phyloP scores from a whole-genome alignment of 2,888 invertebrate species.

The Craniophora ligustri region DNA sequence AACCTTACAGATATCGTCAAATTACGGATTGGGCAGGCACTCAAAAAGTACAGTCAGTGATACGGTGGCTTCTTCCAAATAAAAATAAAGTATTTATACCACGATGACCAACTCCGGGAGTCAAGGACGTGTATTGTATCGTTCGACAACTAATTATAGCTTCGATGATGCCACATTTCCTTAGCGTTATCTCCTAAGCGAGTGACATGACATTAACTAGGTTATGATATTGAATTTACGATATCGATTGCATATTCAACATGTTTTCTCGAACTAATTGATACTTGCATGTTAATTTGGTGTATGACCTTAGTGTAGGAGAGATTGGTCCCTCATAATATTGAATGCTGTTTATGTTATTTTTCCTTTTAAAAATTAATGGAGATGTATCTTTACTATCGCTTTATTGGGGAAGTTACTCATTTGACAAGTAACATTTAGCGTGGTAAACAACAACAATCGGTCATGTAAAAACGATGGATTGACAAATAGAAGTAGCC shows the following conservation, averaged over 20 bases:
- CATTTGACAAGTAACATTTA: too few species aligned
- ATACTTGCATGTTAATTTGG: slow-evolving; percentile 17
- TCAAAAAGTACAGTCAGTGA: slow-evolving; percentile 1
- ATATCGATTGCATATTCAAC: slow-evolving; percentile 19
- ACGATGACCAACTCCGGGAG: slow-evolving; percentile 29
- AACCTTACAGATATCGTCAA: slow-evolving; percentile 3
- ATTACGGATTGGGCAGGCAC: slow-evolving; percentile 15
- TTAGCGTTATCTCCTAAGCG: slow-evolving; percentile 41
- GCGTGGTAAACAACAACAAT: too few species aligned
- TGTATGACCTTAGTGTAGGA: slow-evolving; percentile 7
- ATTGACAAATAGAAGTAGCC: too few species aligned
- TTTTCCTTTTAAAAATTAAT: too few species aligned
- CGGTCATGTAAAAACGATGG: too few species aligned
- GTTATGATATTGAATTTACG: slow-evolving; percentile 44
- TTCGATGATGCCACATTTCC: slow-evolving; percentile 31
- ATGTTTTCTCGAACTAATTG: slow-evolving; percentile 16
- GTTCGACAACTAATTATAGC: slow-evolving; percentile 49
- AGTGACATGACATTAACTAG: slow-evolving; percentile 33
- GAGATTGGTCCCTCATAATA: slow-evolving; percentile 24
- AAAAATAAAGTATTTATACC: slow-evolving; percentile 34
- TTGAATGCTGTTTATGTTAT: slow-evolving; percentile 4
- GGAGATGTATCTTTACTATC: too few species aligned
- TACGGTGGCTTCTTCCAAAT: slow-evolving; percentile 19
- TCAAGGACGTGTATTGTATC: slow-evolving; percentile 55
- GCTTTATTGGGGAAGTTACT: too few species aligned